Evolutionary conservation across 2,113 vertebrate genomes (phyloP).

Genomic region (Plecotus auritus): DNA sequence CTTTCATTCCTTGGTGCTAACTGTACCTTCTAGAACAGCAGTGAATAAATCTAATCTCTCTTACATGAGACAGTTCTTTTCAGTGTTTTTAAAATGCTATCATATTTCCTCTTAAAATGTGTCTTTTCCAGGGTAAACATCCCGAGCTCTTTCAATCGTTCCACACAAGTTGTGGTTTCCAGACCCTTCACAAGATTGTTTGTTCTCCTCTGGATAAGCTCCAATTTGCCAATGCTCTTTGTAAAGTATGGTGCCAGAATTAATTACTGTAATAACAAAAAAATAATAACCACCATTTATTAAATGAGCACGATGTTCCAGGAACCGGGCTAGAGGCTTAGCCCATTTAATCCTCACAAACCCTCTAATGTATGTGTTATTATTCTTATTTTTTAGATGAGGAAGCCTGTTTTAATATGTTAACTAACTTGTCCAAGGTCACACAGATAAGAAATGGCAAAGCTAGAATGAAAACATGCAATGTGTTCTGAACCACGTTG

Average conservation of each 20-base stretch:
- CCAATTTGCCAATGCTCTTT: constrained; percentile 42
- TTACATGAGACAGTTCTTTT: constrained; percentile 12
- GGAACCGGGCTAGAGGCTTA: constrained; percentile 51
- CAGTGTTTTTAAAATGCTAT: constrained; percentile 33
- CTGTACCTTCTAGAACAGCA: background rate
- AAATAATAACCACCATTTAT: constrained; percentile 54
- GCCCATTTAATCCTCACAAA: constrained; percentile 49
- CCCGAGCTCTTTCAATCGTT: constrained; percentile 6
- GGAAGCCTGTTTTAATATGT: constrained; percentile 22
- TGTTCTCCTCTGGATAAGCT: constrained; percentile 47
- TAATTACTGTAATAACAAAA: constrained; percentile 55
- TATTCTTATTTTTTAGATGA: constrained; percentile 41
- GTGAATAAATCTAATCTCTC: background rate
- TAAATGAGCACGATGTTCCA: constrained; percentile 45
- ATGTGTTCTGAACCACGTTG: background rate
- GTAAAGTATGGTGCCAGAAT: constrained; percentile 40
- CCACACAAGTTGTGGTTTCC: constrained; percentile 45
- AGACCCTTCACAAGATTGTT: constrained; percentile 39
- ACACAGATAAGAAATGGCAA: background rate
- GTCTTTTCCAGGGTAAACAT: constrained; percentile 63
- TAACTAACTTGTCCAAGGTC: constrained; percentile 44
- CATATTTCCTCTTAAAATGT: constrained; percentile 58
- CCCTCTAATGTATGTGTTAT: constrained; percentile 10
- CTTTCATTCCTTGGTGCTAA: background rate
- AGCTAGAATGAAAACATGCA: background rate